Evolutionary conservation across 2,888 invertebrate species (phyloP).

Genomic region (Noctua pronuba): DNA sequence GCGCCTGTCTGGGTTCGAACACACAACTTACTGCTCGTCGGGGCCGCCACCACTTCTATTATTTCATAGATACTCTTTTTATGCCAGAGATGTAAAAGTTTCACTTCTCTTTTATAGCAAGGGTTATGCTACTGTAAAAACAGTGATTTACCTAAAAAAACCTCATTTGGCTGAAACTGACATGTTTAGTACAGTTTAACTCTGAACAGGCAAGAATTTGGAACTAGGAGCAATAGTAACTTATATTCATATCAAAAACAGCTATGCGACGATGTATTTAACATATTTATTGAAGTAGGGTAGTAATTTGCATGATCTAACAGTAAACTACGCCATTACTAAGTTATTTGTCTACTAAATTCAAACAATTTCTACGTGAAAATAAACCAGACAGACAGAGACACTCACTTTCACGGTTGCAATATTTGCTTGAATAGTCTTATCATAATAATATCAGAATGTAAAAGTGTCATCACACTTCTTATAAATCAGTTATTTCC

Average conservation of each 20-base stretch:
- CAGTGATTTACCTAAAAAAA: too few species aligned
- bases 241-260: background rate
- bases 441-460: background rate
- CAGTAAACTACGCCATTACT: background rate
- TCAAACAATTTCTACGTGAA: background rate
- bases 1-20: too few species aligned
- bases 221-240: background rate
- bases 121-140: too few species aligned
- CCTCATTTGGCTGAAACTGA: background rate
- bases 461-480: conserved; percentile 4
- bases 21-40: too few species aligned
- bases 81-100: background rate
- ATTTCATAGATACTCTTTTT: too few species aligned
- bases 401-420: background rate
- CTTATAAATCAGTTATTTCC: conserved; percentile 19
- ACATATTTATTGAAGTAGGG: background rate
- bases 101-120: background rate
- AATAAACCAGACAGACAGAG: too few species aligned
- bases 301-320: conserved; percentile 3
- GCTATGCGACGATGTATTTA: background rate
- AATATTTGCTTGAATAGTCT: conserved; percentile 9
- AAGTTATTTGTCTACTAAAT: background rate
- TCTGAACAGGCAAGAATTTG: background rate
- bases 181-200: background rate
- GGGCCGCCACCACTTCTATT: too few species aligned